Evolutionary conservation across 1,140 invertebrate genomes (phyloP).

Genomic region (Luehdorfia chinensis): DNA sequence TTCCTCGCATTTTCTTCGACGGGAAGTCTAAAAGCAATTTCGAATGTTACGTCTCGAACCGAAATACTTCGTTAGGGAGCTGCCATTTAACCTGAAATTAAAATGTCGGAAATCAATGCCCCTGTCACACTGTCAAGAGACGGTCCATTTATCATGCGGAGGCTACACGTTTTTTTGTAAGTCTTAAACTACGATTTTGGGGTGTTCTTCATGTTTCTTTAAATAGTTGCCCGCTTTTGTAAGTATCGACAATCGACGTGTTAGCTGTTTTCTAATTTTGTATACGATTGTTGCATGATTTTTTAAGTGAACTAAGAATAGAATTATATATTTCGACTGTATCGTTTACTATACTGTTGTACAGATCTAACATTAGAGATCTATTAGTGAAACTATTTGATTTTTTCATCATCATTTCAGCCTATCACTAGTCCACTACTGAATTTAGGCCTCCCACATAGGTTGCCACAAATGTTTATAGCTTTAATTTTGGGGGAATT

Average conservation of each 20-base stretch:
- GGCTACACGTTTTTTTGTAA: slow-evolving; percentile 39
- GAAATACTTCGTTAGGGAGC: slow-evolving; percentile 46
- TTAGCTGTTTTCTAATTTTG: slow-evolving; percentile 58
- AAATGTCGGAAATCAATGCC: slow-evolving; percentile 64
- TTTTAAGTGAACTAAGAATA: too few species aligned
- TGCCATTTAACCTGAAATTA: slow-evolving; percentile 66
- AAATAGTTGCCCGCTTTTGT: slow-evolving; percentile 37
- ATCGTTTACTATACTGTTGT: too few species aligned
- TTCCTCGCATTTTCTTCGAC: slow-evolving; percentile 39
- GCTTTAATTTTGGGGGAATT: too few species aligned
- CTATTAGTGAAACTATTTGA: too few species aligned
- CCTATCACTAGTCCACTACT: too few species aligned
- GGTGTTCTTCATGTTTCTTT: slow-evolving; percentile 28
- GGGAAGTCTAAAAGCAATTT: slow-evolving; percentile 38
- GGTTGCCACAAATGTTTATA: too few species aligned
- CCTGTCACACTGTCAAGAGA: slow-evolving; percentile 35
- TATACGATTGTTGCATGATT: slow-evolving; percentile 14
- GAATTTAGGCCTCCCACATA: too few species aligned
- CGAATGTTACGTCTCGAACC: slow-evolving; percentile 28
- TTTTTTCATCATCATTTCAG: too few species aligned
- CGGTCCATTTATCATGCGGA: slow-evolving; percentile 41
- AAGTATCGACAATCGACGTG: slow-evolving; percentile 30
- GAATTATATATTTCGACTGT: too few species aligned
- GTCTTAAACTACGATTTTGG: slow-evolving; percentile 20
- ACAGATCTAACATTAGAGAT: too few species aligned